A percentile compares a stretch with the other conserved stretches of the same genome.
Conservation (phyloP, 2,888 invertebrate species). For the Metellina segmentata region DNA sequence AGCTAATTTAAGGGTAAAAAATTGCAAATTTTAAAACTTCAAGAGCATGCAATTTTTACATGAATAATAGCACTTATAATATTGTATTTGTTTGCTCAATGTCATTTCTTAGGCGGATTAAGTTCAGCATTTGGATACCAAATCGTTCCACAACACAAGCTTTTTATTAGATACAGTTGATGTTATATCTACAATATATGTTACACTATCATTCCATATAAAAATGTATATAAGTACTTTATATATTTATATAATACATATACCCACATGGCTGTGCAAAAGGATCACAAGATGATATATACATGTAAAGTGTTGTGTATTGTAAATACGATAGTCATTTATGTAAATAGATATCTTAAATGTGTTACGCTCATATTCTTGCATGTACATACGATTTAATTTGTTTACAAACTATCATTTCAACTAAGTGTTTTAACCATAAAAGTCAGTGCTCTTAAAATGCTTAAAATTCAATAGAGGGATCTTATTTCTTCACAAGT, state of each 20-base stretch:
- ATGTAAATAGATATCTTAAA: slow-evolving; percentile 30
- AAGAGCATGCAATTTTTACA: no score
- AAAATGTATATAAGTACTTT: slow-evolving; percentile 36
- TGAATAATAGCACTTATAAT: no score
- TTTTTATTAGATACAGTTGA: background rate
- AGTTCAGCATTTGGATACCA: background rate
- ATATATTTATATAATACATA: slow-evolving; percentile 47
- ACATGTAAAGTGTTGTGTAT: slow-evolving; percentile 43
- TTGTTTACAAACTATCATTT: background rate
- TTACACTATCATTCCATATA: slow-evolving; percentile 25
- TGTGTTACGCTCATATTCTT: background rate
- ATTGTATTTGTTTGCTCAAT: background rate
- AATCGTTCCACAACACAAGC: background rate
- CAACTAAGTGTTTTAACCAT: background rate
- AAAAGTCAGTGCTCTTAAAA: background rate
- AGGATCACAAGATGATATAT: slow-evolving; percentile 46
- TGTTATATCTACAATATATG: background rate
- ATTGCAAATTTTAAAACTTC: no score
- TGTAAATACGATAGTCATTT: slow-evolving; percentile 53
- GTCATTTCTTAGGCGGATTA: background rate
- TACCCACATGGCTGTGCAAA: slow-evolving; percentile 21
- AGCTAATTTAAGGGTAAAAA: no score
- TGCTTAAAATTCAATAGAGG: no score
- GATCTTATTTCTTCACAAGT: background rate
- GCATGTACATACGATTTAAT: slow-evolving; percentile 17